Percentiles rank a stretch among this genome's conserved stretches.
phyloP scores from a whole-genome alignment of 92 coral and sea anemone genomes.

The Heliopora coerulea region DNA sequence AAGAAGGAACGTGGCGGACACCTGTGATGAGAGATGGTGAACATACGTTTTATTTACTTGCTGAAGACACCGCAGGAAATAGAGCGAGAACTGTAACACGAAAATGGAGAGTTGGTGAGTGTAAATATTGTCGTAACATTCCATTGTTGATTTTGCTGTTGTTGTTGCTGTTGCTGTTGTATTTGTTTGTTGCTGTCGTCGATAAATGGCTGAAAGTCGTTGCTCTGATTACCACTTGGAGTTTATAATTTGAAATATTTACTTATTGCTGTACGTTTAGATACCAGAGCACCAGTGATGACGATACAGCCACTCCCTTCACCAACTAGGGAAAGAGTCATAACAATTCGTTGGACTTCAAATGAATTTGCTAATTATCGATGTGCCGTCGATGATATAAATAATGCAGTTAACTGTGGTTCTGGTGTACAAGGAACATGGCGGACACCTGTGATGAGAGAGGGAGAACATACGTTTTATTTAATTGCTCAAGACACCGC shows the following conservation, averaged over 20 bases:
- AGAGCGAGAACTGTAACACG: background rate
- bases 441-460: background rate
- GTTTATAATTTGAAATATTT: too few relatives aligned
- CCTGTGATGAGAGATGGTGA: background rate
- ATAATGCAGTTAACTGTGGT: background rate
- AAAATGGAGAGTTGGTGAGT: constrained; percentile 22
- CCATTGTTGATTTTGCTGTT: background rate
- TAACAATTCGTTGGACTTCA: background rate
- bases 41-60: constrained; percentile 7
- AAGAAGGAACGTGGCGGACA: background rate
- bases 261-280: background rate
- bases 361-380: background rate
- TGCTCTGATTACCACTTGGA: too few relatives aligned
- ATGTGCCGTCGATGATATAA: background rate
- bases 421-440: background rate
- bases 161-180: constrained; percentile 10
- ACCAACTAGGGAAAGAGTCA: background rate
- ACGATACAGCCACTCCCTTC: background rate
- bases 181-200: background rate
- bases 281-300: background rate
- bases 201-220: background rate
- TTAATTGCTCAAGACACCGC: background rate
- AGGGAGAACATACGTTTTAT: constrained; percentile 23
- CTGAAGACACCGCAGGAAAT: constrained; percentile 8
- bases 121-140: too few relatives aligned